Base-by-base conservation (phyloP, 2,888 invertebrate genomes). In the Pollenia angustigena region DNA sequence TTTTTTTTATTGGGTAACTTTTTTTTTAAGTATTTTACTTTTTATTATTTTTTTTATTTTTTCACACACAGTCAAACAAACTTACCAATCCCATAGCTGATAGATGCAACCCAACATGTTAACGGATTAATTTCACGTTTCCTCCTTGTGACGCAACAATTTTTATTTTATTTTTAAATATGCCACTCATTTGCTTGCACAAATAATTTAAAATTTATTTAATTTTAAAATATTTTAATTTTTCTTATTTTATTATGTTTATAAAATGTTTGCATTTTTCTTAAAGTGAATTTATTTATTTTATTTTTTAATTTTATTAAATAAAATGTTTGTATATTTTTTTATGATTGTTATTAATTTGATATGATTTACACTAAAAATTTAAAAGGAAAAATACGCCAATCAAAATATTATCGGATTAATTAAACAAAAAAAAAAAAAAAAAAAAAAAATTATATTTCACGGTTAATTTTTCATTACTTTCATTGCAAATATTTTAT, bases 21-120 rank as follows among this genome's bases (percentile, higher is more conserved):
- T n/a, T n/a, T n/a, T n/a, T n/a, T n/a, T n/a, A n/a, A n/a, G n/a
- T n/a, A n/a, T n/a, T n/a, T n/a, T n/a, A n/a, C n/a, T n/a, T n/a
- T n/a, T n/a, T n/a, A n/a, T n/a, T n/a, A 10, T 58, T 56, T 42
- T 50, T 71, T 48, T 54, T 23, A 32, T 60, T 52, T 40, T 50
- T 71, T 46, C 14, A 23, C 18, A 32, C 23, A 46, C 23, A 46
- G 10, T 18, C 48, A 9, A 89, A 42, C 42, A 2, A 74, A 93
- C 94, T 94, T 92, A 94, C 94, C 94, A 95, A 91, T 95, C 95
- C 94, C 95, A 95, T 87, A 95, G 93, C 91, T 95, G 95, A 94
- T 95, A 95, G 90, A 95, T 94, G 92, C 95, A 95, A 90, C 95
- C 94, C 91, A 95, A 95, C 95, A 95, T 95, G 90, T 50, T 88